phyloP scores from a whole-genome alignment of 1,140 invertebrate species.

The Uloborus diversus region DNA sequence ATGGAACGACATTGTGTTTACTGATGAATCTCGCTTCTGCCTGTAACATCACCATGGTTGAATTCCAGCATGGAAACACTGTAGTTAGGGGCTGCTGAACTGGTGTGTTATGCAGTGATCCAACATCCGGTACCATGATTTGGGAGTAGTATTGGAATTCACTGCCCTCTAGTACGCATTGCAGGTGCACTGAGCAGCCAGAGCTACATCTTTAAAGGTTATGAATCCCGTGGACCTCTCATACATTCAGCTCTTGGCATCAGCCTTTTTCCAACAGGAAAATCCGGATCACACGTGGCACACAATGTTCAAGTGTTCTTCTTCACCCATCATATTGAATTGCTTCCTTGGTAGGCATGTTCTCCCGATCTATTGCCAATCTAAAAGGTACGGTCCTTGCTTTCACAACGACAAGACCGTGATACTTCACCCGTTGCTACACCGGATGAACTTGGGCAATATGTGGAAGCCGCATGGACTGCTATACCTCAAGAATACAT shows the following conservation, averaged over 20 bases:
- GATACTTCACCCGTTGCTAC: no score
- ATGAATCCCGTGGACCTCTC: neutral
- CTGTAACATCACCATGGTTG: slow-evolving; percentile 17
- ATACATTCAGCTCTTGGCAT: slow-evolving; percentile 20
- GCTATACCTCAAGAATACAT: no score
- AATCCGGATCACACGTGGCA: no score
- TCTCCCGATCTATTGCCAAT: neutral
- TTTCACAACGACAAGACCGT: no score
- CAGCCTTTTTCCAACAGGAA: slow-evolving; percentile 11
- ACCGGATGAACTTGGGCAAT: no score
- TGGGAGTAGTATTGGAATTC: slow-evolving; percentile 8
- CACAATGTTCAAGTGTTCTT: no score
- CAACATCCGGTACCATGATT: slow-evolving; percentile 9
- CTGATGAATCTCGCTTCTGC: slow-evolving; percentile 5
- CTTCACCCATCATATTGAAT: neutral
- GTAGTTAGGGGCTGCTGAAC: neutral
- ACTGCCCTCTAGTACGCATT: slow-evolving; percentile 33
- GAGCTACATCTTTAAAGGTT: slow-evolving; percentile 13
- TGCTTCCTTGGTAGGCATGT: no score
- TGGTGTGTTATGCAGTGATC: slow-evolving; percentile 5
- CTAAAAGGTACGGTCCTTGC: no score
- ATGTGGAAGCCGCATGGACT: no score
- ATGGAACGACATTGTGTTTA: slow-evolving; percentile 24
- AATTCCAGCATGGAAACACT: slow-evolving; percentile 3
- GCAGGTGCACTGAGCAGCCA: slow-evolving; percentile 7